Evolutionary conservation across 1,140 invertebrate species (phyloP), one percentile per base, ranked within the genome.

Genomic region (Anoplophora glabripennis): DNA sequence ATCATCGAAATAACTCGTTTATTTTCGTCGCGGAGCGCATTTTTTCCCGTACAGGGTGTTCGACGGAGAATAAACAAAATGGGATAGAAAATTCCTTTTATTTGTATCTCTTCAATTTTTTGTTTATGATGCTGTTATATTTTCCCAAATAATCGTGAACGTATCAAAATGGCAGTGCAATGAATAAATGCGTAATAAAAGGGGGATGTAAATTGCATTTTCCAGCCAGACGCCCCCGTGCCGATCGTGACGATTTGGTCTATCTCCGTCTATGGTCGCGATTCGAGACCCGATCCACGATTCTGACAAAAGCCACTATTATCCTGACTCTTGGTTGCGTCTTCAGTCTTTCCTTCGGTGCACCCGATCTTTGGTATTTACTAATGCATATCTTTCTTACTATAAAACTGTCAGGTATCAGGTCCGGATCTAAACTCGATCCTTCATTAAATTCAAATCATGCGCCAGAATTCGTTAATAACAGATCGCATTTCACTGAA

Each of bases 271-370:
- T 28, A 28, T 28, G 21, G 21, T 28, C 21, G 21, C 21, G 21
- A 28, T 28, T 28, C 21, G 21, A 28, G 21, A 28, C 15, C 11
- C 44, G 44, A 46, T 46, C 11, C 44, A 46, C 44, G 44, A 46
- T 46, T 46, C 44, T 46, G 44, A 46, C 44, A 46, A 46, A 46
- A 46, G 44, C 44, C n/a, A 46, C 40, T 17, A 18, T 46, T 46
- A 46, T 15, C 18, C 44, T 46, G 44, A 21, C 44, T 28, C 21
- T 28, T 28, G 14, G 17, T 46, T 46, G 17, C 44, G 12, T 46
- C 44, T 46, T 18, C 38, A 40, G 44, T 46, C 18, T 46, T 46
- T 14, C 18, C 17, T 15, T 46, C 14, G 8, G 44, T 46, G 18
- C 44, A 46, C 28, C 44, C 17, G 44, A 46, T 46, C 44, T 46